Base-by-base conservation (phyloP, 2,888 invertebrate genomes). In the Trissolcus japonicus region DNA sequence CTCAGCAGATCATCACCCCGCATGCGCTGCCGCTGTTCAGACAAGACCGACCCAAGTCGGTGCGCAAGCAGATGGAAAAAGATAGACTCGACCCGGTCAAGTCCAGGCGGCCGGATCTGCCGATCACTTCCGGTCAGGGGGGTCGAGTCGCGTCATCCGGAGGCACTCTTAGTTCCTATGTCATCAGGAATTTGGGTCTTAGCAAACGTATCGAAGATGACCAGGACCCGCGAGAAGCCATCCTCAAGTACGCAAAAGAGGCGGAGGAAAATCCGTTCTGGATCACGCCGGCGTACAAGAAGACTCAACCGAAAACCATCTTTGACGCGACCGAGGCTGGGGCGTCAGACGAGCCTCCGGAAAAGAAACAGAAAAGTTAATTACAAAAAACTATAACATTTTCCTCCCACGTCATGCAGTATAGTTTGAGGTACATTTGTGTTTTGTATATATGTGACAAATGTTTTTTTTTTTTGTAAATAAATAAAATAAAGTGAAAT, bases 191-290 rank as follows among this genome's bases (percentile, higher is more conserved):
- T 87, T 91, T 99, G 66, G 99, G 98, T 0, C 91, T 98, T 7
- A 97, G 97, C 85, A 97, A 98, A 83, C 92, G 96, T 54, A 94
- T 97, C 0, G 95, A 97, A 83, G 97, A 97, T 87, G 96, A 96
- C 86, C 91, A 92, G 82, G 98, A 99, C 91, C 98, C 98, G 0
- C 92, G 98, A 59, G 98, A 97, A 84, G 98, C 98, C 1, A 97
- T 99, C 80, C 90, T 98, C 69, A 95, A 97, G 81, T 98, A 94
- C 88, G 98, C 98, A 0, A 96, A 98, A 86, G 97, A 97, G 1
- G 98, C 98, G 0, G 98, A 93, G 57, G 96, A 98, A 86, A 96
- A 98, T 91, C 98, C 98, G 0, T 98, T 97, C 86, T 99, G 98
- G 98, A 96, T 97, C 43, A 94, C 97, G 0, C 97, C 97, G 0